A percentile compares a stretch with the other conserved stretches of the same genome.
These are phyloP conservation scores for Noctua janthe DNA, from an alignment of 2,888 invertebrate species.

Conservation along the genomic window DNA sequence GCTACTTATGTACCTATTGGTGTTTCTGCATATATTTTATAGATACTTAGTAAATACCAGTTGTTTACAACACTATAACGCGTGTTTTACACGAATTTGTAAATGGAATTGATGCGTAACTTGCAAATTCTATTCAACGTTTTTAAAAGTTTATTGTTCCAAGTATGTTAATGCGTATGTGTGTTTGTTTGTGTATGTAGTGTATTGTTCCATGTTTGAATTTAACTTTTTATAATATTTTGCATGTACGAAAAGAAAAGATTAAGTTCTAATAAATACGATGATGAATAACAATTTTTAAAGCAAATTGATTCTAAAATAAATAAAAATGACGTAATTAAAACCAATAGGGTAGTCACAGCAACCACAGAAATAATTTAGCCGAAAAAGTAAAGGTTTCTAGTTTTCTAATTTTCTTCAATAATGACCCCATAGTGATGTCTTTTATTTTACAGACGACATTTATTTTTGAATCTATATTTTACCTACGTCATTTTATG, in stretches of 20 bases:
- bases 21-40: conserved; percentile 50
- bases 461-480: background rate
- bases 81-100: conserved; percentile 37
- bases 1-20: conserved; percentile 33
- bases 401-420: background rate
- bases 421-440: background rate
- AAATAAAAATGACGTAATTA: too few relatives aligned
- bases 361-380: background rate
- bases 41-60: conserved; percentile 50
- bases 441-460: background rate
- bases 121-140: conserved; percentile 8
- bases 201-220: background rate
- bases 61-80: conserved; percentile 50
- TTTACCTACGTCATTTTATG: background rate
- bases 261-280: background rate
- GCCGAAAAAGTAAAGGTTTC: background rate
- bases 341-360: background rate
- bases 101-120: conserved; percentile 15
- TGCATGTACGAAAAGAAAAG: background rate
- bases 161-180: too few relatives aligned
- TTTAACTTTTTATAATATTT: background rate
- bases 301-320: background rate
- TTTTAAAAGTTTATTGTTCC: background rate
- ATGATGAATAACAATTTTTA: background rate
- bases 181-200: too few relatives aligned